phyloP scores from a whole-genome alignment of 1,140 invertebrate genomes.

The Octopus sinensis region DNA sequence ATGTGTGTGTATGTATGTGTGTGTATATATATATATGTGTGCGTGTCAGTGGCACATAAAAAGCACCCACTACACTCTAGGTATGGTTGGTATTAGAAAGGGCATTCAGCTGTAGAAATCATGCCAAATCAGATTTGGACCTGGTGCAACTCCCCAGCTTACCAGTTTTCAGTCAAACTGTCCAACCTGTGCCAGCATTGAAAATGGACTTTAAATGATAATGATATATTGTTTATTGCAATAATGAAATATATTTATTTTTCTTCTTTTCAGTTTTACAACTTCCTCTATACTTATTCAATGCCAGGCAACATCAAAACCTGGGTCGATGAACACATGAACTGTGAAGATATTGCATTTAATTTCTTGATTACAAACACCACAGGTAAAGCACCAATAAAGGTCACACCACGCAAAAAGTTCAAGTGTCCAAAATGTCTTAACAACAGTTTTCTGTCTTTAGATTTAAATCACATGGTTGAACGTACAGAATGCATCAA shows the following conservation, averaged over 20 bases:
- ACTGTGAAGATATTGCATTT: conserved; percentile 99
- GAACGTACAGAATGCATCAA: conserved; percentile 90
- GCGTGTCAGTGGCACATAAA: no score
- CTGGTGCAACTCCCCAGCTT: no score
- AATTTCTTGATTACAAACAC: conserved; percentile 97
- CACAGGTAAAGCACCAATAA: conserved; percentile 90
- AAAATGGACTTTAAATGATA: no score
- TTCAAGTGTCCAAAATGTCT: conserved; percentile 95
- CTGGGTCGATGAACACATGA: conserved; percentile 98
- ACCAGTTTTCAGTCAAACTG: no score
- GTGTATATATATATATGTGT: no score
- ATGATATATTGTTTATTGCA: no score
- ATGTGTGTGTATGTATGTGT: no score
- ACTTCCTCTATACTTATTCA: conserved; percentile 88
- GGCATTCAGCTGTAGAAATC: no score
- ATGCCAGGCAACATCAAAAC: conserved; percentile 88
- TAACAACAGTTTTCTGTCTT: conserved; percentile 90
- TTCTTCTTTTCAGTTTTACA: conserved; percentile 70
- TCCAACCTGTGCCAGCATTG: no score
- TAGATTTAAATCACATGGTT: conserved; percentile 85
- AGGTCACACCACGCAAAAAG: conserved; percentile 95
- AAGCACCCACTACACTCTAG: no score
- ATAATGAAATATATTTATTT: not conserved
- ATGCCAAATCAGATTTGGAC: no score
- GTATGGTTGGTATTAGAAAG: no score